phyloP scores from a whole-genome alignment of 2,797 vertebrate genomes.

The Chrysocyon brachyurus region DNA sequence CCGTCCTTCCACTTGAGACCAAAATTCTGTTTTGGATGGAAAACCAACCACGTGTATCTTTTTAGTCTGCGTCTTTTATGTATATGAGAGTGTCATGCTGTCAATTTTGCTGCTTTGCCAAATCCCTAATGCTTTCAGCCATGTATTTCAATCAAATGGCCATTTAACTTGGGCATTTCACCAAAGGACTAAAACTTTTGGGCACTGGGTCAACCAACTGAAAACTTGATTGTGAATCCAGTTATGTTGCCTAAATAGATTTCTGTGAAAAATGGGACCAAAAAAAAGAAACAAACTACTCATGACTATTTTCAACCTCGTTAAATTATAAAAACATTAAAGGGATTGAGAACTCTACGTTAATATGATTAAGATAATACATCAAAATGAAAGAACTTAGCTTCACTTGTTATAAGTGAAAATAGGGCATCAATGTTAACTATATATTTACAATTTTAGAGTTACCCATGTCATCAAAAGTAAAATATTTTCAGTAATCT shows the following conservation, averaged over 20 bases:
- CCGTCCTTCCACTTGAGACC: conserved; percentile 67
- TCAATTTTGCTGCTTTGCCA: conserved; percentile 72
- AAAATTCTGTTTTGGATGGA: conserved; percentile 72
- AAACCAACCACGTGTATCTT: conserved; percentile 67
- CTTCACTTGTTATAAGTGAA: background rate
- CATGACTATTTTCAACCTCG: background rate
- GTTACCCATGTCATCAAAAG: background rate
- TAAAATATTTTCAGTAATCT: conserved; percentile 24
- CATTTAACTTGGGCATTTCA: conserved; percentile 77
- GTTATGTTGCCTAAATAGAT: conserved; percentile 7
- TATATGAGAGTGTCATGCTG: conserved; percentile 64
- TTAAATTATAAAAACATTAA: conserved; percentile 26
- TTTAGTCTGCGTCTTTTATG: conserved; percentile 70
- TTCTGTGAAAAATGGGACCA: background rate
- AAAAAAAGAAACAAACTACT: background rate
- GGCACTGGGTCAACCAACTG: conserved; percentile 61
- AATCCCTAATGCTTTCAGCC: conserved; percentile 61
- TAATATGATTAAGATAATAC: conserved; percentile 30
- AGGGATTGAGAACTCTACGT: background rate
- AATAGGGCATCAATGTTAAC: background rate
- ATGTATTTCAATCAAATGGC: conserved; percentile 73
- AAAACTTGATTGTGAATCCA: conserved; percentile 71
- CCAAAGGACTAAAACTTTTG: conserved; percentile 70
- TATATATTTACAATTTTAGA: background rate
- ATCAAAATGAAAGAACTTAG: conserved; percentile 53